Evolutionary conservation across 1,140 invertebrate species (phyloP).

Genomic region (Drosophila nannoptera): DNA sequence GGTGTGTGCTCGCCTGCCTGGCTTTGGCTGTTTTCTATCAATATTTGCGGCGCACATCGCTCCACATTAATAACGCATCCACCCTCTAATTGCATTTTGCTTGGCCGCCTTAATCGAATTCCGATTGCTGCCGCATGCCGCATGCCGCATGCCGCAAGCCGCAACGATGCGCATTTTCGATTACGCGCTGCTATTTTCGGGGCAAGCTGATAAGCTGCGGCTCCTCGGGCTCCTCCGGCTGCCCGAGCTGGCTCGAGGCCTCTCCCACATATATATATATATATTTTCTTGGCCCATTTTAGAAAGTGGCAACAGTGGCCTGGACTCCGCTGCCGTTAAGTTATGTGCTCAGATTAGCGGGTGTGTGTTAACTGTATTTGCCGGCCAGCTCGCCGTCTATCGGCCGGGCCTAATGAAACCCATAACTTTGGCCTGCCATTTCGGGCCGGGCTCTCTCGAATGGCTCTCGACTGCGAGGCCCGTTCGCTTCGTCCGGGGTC

Average conservation of each 20-base stretch:
- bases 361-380: constrained; percentile 66
- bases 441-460: constrained; percentile 25
- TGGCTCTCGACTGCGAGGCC: not conserved
- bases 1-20: not conserved
- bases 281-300: constrained; percentile 26
- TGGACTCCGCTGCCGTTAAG: constrained; percentile 43
- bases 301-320: constrained; percentile 68
- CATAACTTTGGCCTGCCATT: constrained; percentile 69
- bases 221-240: too few relatives aligned
- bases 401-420: constrained; percentile 65
- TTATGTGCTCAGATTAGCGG: constrained; percentile 74
- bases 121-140: constrained; percentile 42
- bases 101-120: constrained; percentile 67
- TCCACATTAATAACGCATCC: constrained; percentile 79
- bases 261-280: not conserved
- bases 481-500: not conserved
- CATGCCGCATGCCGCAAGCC: constrained; percentile 13
- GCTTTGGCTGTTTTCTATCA: constrained; percentile 38
- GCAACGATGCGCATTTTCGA: constrained; percentile 76
- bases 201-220: constrained; percentile 49
- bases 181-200: constrained; percentile 60
- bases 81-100: constrained; percentile 78
- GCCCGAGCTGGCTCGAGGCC: too few relatives aligned
- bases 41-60: constrained; percentile 47
- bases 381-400: constrained; percentile 46